Conservation (phyloP, 1,140 invertebrate species). For the Diachasmimorpha longicaudata region DNA sequence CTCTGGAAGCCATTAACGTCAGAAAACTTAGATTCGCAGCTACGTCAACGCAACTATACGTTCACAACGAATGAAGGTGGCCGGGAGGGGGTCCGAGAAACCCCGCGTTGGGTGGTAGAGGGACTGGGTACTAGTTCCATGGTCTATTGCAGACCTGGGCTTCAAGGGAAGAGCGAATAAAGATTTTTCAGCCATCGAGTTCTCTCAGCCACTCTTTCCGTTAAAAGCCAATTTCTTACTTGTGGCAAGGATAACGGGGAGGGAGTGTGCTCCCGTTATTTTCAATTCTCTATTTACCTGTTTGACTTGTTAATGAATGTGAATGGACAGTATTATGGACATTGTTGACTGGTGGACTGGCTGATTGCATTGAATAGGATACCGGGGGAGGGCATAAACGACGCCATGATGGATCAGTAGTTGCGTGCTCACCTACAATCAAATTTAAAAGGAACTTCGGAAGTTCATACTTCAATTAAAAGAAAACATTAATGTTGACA, state of each 20-base stretch:
- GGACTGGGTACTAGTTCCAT: background rate
- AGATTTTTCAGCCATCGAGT: background rate
- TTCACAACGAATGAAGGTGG: background rate
- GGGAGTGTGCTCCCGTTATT: background rate
- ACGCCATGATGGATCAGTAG: too few species aligned
- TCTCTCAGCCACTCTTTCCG: background rate
- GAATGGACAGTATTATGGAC: background rate
- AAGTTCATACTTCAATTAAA: too few species aligned
- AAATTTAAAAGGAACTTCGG: too few species aligned
- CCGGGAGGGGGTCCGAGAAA: background rate
- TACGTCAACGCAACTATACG: slow-evolving; percentile 27
- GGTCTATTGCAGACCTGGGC: background rate
- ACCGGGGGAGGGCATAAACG: too few species aligned
- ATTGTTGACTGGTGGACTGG: too few species aligned
- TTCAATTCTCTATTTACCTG: background rate
- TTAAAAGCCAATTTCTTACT: background rate
- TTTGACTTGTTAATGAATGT: background rate
- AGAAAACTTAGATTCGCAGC: slow-evolving; percentile 28
- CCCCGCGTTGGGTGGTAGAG: background rate
- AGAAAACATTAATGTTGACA: too few species aligned
- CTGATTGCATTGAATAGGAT: background rate
- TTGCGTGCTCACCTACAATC: too few species aligned
- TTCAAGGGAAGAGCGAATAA: background rate
- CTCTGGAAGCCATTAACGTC: slow-evolving; percentile 29
- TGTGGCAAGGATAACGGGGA: too few species aligned